Base-by-base conservation (phyloP, 1,140 invertebrate genomes). In the Mercenaria mercenaria region DNA sequence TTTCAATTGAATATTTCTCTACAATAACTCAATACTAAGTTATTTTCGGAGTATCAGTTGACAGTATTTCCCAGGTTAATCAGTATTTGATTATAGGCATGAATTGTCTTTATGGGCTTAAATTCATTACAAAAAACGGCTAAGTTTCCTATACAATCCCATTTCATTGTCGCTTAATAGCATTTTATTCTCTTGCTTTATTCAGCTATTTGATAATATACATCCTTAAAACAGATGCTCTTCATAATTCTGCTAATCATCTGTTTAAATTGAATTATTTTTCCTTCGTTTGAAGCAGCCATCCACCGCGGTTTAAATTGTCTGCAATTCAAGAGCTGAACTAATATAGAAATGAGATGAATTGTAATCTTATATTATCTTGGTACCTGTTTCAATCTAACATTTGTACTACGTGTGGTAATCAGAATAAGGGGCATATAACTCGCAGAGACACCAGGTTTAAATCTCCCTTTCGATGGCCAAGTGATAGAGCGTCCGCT, bases 51-150 rank as follows among this genome's bases (percentile, higher is more conserved):
- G 69, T 47, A 39, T 74, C 69, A 47, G 1, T 29, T 74, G 23
- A 29, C 69, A 39, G 20, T 41, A 23, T n/a, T 39, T 74, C 39
- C 69, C 69, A 32, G n/a, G 69, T 74, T 74, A 74, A 74, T 74
- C 69, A 74, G 69, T 39, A 74, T 47, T 74, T 74, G 69, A 74
- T 74, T 74, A 74, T 74, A 74, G 37, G 41, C 37, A 39, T 74
- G 69, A 74, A 47, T 39, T 47, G 69, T 74, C 37, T 74, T 74
- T 41, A 41, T 41, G 32, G 39, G 41, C 69, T 41, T 74, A 18
- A 41, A n/a, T 39, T 74, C 41, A 47, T n/a, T 11, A 74, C 15
- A 74, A 47, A n/a, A 74, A 39, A 47, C 37, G 69, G n/a, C 69
- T 74, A 1, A 23, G 59, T 64, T 64, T 64, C 59, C 52, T 29